A percentile compares a stretch with the other conserved stretches of the same genome.
These are phyloP conservation scores for Aleiodes sp. DNA, from an alignment of 1,140 invertebrate genomes.

Conservation along the genomic window DNA sequence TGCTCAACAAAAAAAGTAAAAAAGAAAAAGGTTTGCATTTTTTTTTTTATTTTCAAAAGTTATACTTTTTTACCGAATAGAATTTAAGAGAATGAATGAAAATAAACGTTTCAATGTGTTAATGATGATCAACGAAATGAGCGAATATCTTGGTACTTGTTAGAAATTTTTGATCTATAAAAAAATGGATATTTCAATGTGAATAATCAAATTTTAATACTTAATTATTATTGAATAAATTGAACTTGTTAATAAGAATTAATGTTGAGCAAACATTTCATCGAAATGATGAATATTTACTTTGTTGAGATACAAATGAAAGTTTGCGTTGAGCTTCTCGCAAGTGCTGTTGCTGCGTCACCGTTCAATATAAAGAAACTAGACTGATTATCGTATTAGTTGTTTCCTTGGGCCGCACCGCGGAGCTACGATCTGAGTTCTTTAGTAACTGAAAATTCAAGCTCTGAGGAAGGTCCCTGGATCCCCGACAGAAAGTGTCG, in stretches of 20 bases:
- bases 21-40: too few relatives aligned
- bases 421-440: slow-evolving; percentile 50
- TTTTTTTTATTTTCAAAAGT: too few relatives aligned
- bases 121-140: neutral
- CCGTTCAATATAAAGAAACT: slow-evolving; percentile 1
- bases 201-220: slow-evolving; percentile 1
- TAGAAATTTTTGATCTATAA: slow-evolving; percentile 9
- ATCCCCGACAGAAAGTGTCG: slow-evolving; percentile 50
- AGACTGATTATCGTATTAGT: accelerated
- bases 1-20: too few relatives aligned
- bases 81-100: too few relatives aligned
- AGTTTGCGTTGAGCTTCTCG: slow-evolving; percentile 44
- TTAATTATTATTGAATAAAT: slow-evolving; percentile 22
- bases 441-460: slow-evolving; percentile 41
- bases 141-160: slow-evolving; percentile 6
- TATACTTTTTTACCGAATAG: slow-evolving; percentile 14
- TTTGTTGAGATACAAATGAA: slow-evolving; percentile 1
- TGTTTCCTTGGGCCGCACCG: slow-evolving; percentile 46
- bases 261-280: slow-evolving; percentile 25
- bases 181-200: slow-evolving; percentile 7
- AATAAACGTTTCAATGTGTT: neutral
- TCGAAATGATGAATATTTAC: neutral
- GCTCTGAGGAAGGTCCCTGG: slow-evolving; percentile 58
- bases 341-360: neutral
- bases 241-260: slow-evolving; percentile 7